Evolutionary conservation across 2,888 invertebrate species (phyloP).

Genomic region (Octodonta nipae): DNA sequence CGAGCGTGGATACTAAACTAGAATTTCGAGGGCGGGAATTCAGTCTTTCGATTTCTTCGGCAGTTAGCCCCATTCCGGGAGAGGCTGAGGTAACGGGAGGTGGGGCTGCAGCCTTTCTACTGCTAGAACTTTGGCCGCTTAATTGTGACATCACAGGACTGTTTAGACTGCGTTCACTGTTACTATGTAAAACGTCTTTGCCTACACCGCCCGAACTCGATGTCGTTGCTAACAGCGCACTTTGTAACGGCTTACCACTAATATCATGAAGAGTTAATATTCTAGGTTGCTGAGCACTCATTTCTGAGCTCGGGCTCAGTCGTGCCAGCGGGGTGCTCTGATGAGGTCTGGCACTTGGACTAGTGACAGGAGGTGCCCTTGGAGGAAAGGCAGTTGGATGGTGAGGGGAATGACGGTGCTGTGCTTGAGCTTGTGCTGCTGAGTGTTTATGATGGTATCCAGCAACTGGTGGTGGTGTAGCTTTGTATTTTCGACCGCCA

Average conservation of each 20-base stretch:
- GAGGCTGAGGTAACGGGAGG: constrained; percentile 55
- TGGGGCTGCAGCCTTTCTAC: constrained; percentile 53
- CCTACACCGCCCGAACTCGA: constrained; percentile 72
- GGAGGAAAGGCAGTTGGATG: constrained; percentile 56
- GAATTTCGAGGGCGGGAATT: constrained; percentile 78
- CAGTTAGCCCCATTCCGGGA: constrained; percentile 73
- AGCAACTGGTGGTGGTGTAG: constrained; percentile 67
- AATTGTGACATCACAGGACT: constrained; percentile 86
- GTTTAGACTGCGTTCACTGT: constrained; percentile 81
- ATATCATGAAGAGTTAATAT: constrained; percentile 88
- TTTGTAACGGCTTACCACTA: constrained; percentile 82
- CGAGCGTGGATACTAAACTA: constrained; percentile 80
- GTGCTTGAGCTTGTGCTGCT: constrained; percentile 47
- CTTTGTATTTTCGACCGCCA: constrained; percentile 61
- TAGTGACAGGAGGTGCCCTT: constrained; percentile 45
- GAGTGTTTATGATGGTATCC: constrained; percentile 69
- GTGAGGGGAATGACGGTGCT: constrained; percentile 67
- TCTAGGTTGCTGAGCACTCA: constrained; percentile 80
- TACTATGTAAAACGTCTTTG: constrained; percentile 78
- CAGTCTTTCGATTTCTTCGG: constrained; percentile 84
- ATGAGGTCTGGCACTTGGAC: constrained; percentile 53
- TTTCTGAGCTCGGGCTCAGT: constrained; percentile 80
- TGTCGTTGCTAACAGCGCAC: constrained; percentile 75
- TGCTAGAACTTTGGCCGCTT: constrained; percentile 70
- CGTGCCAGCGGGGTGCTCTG: constrained; percentile 84